Evolutionary conservation across 2,888 invertebrate genomes (phyloP), one percentile per base, ranked within the genome.

Genomic region (Germaria angustata): DNA sequence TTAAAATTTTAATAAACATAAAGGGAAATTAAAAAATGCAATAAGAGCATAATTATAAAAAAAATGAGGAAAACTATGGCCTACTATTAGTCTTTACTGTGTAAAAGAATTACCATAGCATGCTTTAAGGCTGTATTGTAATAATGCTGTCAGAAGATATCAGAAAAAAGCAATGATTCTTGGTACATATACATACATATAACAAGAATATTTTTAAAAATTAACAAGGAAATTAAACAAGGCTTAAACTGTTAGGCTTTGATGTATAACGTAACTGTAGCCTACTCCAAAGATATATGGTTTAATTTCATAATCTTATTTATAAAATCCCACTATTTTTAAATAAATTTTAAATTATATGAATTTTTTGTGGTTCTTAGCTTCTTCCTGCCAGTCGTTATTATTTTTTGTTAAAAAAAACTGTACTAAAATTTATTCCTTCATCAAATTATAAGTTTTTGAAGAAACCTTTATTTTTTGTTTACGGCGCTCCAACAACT

Each of bases 401-500:
- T 28, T 49, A 15, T 44, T 5, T 44, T n/a, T 36, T 76, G 66
- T n/a, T 28, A 6, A 6, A 15, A 49, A 49, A 51, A 39, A 28
- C 32, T 53, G 44, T 53, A 24, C 53, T 36, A 55, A 53, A 57
- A 66, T 57, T 57, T 66, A 57, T 66, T 49, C 28, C 66, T 66
- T 36, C 36, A 49, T 76, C 46, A 76, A 49, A 55, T 24, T 66
- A 34, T n/a, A 36, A 65, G 57, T 66, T 66, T 66, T 46, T 17
- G 2, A 13, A 75, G 15, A 32, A 63, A 22, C 20, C 7, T 28
- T 39, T 20, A 6, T 28, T 44, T 57, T 34, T 39, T 46, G 17
- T n/a, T 32, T 22, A 53, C 66, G 57, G 46, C 28, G n/a, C 46
- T 46, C 28, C 63, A 34, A 49, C 24, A 81, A 81, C 76, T 76